phyloP scores from a whole-genome alignment of 2,888 invertebrate genomes.

The Desoria tigrina region DNA sequence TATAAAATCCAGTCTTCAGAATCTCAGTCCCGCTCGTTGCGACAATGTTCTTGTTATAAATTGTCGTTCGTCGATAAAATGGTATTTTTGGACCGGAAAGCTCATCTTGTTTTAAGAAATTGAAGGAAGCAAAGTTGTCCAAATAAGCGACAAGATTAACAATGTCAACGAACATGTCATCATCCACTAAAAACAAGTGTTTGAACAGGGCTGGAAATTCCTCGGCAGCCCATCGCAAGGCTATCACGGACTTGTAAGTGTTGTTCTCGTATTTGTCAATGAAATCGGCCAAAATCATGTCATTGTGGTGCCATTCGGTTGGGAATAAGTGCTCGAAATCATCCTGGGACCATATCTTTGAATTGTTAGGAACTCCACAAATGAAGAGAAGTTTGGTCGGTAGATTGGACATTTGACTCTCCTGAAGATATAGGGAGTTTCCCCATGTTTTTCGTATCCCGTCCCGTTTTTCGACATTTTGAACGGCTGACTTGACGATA shows the following conservation, averaged over 20 bases:
- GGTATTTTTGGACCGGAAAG: too few relatives aligned
- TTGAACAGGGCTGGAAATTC: conserved; percentile 25
- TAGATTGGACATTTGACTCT: conserved; percentile 7
- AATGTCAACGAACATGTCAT: conserved; percentile 31
- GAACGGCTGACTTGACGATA: too few relatives aligned
- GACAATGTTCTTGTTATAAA: too few relatives aligned
- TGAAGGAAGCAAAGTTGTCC: too few relatives aligned
- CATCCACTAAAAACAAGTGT: conserved; percentile 34
- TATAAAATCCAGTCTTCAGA: too few relatives aligned
- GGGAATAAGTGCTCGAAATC: conserved; percentile 13
- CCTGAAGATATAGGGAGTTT: conserved; percentile 13
- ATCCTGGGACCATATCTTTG: too few relatives aligned
- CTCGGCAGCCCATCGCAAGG: conserved; percentile 72
- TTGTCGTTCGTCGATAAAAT: too few relatives aligned
- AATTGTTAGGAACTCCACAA: conserved; percentile 21
- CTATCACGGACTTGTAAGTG: conserved; percentile 82
- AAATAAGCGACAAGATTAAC: conserved; percentile 16
- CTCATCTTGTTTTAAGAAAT: too few relatives aligned
- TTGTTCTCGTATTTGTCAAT: conserved; percentile 76
- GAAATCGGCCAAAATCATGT: conserved; percentile 76
- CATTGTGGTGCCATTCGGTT: conserved; percentile 63
- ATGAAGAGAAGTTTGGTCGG: conserved; percentile 45
- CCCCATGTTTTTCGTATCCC: conserved; percentile 77
- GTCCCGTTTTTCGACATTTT: conserved; percentile 66
- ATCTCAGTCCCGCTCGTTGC: too few relatives aligned